These are phyloP conservation scores for Ferrisia virgata DNA, from an alignment of 2,888 invertebrate genomes.

Conservation along the genomic window DNA sequence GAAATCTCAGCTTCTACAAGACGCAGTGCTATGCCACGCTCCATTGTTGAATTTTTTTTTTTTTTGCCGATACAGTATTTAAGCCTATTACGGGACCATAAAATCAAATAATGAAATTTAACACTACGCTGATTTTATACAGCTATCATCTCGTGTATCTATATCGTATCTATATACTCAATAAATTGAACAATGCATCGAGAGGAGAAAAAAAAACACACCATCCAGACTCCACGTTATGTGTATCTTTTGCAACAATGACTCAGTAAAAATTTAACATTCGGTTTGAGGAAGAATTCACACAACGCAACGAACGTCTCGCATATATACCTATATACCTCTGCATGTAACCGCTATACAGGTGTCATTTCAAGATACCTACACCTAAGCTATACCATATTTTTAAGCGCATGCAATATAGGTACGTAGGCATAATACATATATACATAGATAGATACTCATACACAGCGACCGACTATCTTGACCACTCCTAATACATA, in stretches of 20 bases:
- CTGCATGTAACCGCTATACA: background rate
- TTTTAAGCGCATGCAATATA: too few species aligned
- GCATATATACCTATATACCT: too few species aligned
- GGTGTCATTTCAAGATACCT: background rate
- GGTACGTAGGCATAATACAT: background rate
- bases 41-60: constrained; percentile 8
- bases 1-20: background rate
- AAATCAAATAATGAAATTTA: constrained; percentile 14
- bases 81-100: constrained; percentile 11
- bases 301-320: background rate
- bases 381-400: too few species aligned
- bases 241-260: constrained; percentile 24
- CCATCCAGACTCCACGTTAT: background rate
- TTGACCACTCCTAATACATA: constrained; percentile 24
- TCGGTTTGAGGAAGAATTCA: constrained; percentile 10
- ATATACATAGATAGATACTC: background rate
- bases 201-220: background rate
- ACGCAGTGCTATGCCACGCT: background rate
- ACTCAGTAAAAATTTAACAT: background rate
- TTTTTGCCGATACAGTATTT: background rate
- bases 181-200: background rate
- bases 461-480: background rate
- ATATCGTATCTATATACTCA: background rate
- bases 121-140: constrained; percentile 6
- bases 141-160: background rate